Evolutionary conservation across 2,888 invertebrate genomes (phyloP), one percentile per base, ranked within the genome.

Genomic region (Esperia sulphurella): DNA sequence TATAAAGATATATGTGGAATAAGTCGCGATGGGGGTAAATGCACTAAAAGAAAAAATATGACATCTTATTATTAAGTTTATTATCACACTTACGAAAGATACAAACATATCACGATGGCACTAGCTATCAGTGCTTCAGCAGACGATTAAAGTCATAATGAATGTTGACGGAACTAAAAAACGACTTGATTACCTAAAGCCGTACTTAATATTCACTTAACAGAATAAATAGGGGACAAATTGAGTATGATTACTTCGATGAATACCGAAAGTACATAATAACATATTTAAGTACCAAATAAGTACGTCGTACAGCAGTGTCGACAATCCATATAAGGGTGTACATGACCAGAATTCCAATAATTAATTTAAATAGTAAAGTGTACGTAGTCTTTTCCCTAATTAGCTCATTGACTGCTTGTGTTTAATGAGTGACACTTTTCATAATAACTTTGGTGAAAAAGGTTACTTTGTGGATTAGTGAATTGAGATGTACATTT

Each of bases 51-150:
- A 12, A 14, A 39, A 38, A 48, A 33, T 33, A 33, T 10, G 74
- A 71, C 60, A 58, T 78, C 79, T 83, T 83, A 85, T 65, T 70
- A 75, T 75, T 82, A 83, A 71, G 73, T 86, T 86, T 84, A 86
- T 86, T 88, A 87, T 88, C 88, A 88, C 88, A 88, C 87, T 86
- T 88, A 88, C 74, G 73, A 83, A 85, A 88, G 83, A 88, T 87
- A 86, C 79, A 83, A 84, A 85, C 75, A 86, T 88, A 88, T 87
- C 88, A 88, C 87, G 88, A 88, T 88, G 88, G 88, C 88, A 88
- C 88, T 87, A 81, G 68, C 75, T 79, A 75, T 85, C 86, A 88
- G 88, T 88, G 88, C 88, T 83, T 79, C 78, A 79, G 78, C 70
- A 80, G 76, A 78, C 71, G 65, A 63, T 21, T 39, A 14, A 68